Percentiles rank a stretch among this genome's conserved stretches.
phyloP scores from a whole-genome alignment of 2,797 vertebrate genomes.

The Chloroceryle amazona region DNA sequence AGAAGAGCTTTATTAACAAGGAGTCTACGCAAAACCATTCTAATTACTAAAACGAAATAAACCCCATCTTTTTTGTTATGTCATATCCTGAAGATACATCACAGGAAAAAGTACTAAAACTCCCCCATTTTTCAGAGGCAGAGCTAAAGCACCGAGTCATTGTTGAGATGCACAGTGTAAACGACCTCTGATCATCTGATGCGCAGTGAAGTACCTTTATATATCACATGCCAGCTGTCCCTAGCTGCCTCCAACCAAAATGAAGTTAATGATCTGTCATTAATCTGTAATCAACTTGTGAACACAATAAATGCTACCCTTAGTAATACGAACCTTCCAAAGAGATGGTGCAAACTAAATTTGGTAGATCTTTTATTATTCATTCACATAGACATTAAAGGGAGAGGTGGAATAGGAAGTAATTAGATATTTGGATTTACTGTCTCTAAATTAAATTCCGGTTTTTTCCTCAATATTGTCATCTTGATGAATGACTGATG shows the following conservation, averaged over 20 bases:
- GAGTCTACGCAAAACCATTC: background rate
- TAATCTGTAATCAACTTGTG: background rate
- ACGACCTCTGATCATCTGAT: background rate
- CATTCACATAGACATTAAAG: background rate
- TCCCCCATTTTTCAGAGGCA: background rate
- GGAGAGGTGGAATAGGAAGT: background rate
- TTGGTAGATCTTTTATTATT: background rate
- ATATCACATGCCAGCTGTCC: background rate
- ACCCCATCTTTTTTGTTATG: background rate
- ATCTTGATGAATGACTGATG: background rate
- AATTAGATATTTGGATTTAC: background rate
- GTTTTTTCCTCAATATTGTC: background rate
- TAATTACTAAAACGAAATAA: background rate
- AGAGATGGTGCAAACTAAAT: background rate
- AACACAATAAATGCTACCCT: background rate
- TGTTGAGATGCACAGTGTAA: background rate
- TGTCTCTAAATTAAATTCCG: background rate
- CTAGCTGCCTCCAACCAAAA: background rate
- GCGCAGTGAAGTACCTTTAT: background rate
- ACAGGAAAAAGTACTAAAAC: background rate
- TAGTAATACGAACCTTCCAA: background rate
- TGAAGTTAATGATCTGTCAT: background rate
- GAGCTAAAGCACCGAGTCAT: background rate
- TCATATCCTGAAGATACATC: background rate
- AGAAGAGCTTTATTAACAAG: background rate